Evolutionary conservation across 1,140 invertebrate genomes (phyloP), one percentile per base, ranked within the genome.

Genomic region (Neodiprion fabricii): DNA sequence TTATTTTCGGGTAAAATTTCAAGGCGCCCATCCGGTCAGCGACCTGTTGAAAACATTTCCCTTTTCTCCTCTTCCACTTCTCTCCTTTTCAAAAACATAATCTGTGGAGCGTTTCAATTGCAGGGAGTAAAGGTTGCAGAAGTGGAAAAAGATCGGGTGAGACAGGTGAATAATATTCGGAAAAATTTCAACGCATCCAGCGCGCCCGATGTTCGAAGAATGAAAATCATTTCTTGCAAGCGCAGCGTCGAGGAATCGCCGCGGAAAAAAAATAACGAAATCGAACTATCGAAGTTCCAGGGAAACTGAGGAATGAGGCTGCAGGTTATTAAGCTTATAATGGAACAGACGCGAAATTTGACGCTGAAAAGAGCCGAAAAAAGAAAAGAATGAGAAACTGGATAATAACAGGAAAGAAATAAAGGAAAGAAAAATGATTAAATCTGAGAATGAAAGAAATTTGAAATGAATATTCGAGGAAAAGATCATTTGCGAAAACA

Each of bases 401-500:
- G 5, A 66, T 49, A 48, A 67, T 50, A 73, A 73, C 53, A 49
- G 12, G n/a, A 10, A 28, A 40, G 65, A 68, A 28, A 68, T 48
- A 67, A n/a, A 23, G 11, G 14, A 21, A 14, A 47, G 21, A 11
- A 47, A 69, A 69, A 69, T 21, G 4, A 69, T 69, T 69, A 47
- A 21, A 69, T 21, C 67, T 11, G 23, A 69, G 11, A 47, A 21
- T 69, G 67, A 21, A 21, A 47, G 67, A 69, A 23, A 14, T 23
- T 11, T 47, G 21, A 69, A 69, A 21, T 10, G 17, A 69, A 69
- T 67, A 71, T 71, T 71, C 70, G 40, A 21, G 70, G 70, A 71
- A 71, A 71, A 71, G 70, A 71, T 71, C 70, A 71, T 71, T 71
- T 71, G 70, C 3, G 9, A 48, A 71, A 71, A 50, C 70, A 71